phyloP scores from a whole-genome alignment of 1,140 invertebrate species.

The roundworm (Caenorhabditis elegans) region WBcel235 BX284606.5:9941501-9942000 shows the following conservation, averaged over 20 bases:
- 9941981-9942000: too few relatives aligned
- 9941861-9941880: background rate
- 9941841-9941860: background rate
- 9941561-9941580: background rate
- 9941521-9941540: constrained; percentile 22
- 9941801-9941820: background rate
- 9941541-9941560: background rate
- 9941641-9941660: background rate
- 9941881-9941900: background rate
- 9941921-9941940: too few relatives aligned
- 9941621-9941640: background rate
- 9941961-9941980: too few relatives aligned
- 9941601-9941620: constrained; percentile 29
- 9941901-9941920: too few relatives aligned
- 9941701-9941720: background rate
- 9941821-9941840: background rate
- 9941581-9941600: background rate
- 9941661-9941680: constrained; percentile 7
- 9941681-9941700: background rate
- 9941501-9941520: constrained; percentile 20
- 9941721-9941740: background rate
- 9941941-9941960: too few relatives aligned
- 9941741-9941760: background rate
- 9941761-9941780: background rate
- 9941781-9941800: background rate